These are phyloP conservation scores for Amitus sp. DNA, from an alignment of 2,888 invertebrate genomes.

Conservation along the genomic window DNA sequence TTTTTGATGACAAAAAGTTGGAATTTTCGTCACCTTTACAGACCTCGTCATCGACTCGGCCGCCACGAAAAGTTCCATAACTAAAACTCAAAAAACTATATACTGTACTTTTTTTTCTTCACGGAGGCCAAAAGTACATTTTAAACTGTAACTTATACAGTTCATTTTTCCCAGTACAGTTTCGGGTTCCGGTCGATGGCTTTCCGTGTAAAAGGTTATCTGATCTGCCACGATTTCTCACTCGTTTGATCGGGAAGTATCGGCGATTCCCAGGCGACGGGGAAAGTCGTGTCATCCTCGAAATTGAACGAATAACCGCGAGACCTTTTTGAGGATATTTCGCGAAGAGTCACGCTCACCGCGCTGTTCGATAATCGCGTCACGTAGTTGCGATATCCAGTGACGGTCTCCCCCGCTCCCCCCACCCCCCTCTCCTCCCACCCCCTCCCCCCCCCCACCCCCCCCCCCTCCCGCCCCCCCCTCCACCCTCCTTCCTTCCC, in stretches of 20 bases:
- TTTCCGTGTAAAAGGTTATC: no score
- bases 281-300: constrained; percentile 29
- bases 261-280: constrained; percentile 30
- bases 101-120: no score
- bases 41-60: no score
- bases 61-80: no score
- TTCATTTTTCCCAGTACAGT: no score
- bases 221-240: constrained; percentile 23
- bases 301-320: constrained; percentile 34
- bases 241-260: constrained; percentile 33
- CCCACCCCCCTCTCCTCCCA: constrained; percentile 16
- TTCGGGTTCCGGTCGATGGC: no score
- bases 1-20: no score
- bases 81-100: no score
- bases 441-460: constrained; percentile 9
- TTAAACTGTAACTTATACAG: no score
- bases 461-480: constrained; percentile 17
- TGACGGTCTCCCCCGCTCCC: constrained; percentile 14
- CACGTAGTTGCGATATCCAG: constrained; percentile 38
- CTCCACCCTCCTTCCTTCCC: constrained; percentile 8
- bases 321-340: constrained; percentile 39
- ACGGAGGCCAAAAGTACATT: no score
- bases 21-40: no score
- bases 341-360: constrained; percentile 31
- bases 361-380: constrained; percentile 39